Percentiles rank a stretch among this genome's conserved stretches.
phyloP scores from a whole-genome alignment of 2,113 vertebrate species.

The Pituophis catenifer region DNA sequence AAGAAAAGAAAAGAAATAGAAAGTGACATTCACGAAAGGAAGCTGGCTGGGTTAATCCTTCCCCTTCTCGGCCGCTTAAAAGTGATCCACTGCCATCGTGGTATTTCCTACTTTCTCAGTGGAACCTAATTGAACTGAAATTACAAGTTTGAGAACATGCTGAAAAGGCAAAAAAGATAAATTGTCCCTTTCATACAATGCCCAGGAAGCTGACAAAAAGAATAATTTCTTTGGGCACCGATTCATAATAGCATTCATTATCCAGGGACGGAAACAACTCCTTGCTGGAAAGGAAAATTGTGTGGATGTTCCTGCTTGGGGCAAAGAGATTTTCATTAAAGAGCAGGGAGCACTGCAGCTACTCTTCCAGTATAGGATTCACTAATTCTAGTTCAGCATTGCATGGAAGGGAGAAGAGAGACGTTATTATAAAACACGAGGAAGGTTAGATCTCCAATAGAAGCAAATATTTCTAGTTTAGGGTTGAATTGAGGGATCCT shows the following conservation, averaged over 20 bases:
- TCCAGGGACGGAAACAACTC: not conserved
- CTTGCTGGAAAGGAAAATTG: not conserved
- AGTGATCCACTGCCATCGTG: not conserved
- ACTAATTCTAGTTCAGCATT: not conserved
- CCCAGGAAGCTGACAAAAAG: not conserved
- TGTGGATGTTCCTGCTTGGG: not conserved
- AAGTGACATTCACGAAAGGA: not conserved
- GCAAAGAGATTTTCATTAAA: not conserved
- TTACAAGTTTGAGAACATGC: not conserved
- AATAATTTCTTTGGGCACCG: not conserved
- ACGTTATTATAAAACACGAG: not conserved
- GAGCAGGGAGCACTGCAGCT: not conserved
- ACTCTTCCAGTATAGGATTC: not conserved
- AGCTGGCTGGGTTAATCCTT: not conserved
- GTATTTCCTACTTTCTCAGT: not conserved
- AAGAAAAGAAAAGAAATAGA: not conserved
- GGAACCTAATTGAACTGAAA: not conserved
- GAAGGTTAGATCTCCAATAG: not conserved
- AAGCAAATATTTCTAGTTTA: not conserved
- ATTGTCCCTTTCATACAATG: not conserved
- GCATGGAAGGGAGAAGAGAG: not conserved
- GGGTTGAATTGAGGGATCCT: not conserved
- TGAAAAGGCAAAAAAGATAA: not conserved
- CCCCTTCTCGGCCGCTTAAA: not conserved
- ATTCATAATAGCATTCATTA: not conserved